Evolutionary conservation across 2,113 vertebrate genomes (phyloP), one percentile per base, ranked within the genome.

Genomic region (Takifugu bimaculatus): DNA sequence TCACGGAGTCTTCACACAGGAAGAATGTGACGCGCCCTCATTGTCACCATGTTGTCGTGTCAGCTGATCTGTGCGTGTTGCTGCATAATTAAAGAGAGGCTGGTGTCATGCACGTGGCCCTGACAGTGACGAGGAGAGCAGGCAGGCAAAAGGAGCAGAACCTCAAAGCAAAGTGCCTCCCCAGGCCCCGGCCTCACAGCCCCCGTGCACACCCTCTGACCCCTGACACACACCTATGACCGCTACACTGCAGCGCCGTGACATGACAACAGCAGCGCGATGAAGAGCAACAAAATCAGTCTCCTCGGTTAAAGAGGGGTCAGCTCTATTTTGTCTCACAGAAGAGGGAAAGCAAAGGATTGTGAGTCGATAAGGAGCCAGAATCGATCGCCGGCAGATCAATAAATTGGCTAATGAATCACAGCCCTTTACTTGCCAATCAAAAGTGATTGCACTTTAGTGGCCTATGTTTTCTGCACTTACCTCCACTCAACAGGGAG

Each of bases 21-120:
- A 70, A 44, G 6, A 50, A 56, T 50, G 81, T 72, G 85, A 71
- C 47, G 59, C 49, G 79, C 65, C 68, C 80, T 68, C 35, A 26
- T 60, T 61, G 51, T 77, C 71, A 75, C 81, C 39, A 45, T 54
- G 71, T 77, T 88, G 78, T 87, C 85, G 81, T 81, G 82, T 82
- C 72, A 64, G 62, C 35, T 39, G 76, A 87, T 85, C 84, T 81
- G 62, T 75, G 74, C 35, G 70, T 78, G 79, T 57, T 76, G 53
- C 79, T 91, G 84, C 83, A 91, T 89, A 87, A 91, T 91, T 85
- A 76, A 90, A 68, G 60, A 83, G 86, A 68, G 58, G 63, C 51
- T 83, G 74, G 61, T 81, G 80, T 82, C 74, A 70, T 75, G 84
- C 79, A 77, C 73, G 80, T 69, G 81, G 68, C 72, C 74, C 79